phyloP scores from a whole-genome alignment of 1,140 invertebrate species.

The Theocolax elegans region DNA sequence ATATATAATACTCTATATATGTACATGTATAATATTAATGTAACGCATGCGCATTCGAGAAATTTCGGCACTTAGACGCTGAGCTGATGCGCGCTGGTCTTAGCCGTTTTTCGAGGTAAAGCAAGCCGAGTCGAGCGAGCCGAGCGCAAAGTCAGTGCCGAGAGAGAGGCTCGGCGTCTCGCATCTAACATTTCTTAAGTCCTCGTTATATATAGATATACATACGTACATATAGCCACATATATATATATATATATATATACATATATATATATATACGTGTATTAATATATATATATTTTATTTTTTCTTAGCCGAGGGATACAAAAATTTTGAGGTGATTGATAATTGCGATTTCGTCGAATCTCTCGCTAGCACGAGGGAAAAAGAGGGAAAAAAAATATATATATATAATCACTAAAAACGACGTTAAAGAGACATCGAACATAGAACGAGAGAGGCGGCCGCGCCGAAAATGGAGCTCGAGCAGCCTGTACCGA shows the following conservation, averaged over 20 bases:
- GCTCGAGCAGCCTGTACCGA: slow-evolving; percentile 50
- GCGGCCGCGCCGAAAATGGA: slow-evolving; percentile 53
- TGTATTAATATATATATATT: neutral
- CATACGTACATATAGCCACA: neutral
- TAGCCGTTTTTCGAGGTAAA: neutral
- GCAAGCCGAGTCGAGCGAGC: slow-evolving; percentile 6
- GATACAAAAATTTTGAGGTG: too few relatives aligned
- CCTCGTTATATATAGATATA: too few relatives aligned
- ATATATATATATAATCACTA: too few relatives aligned
- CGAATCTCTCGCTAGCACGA: too few relatives aligned
- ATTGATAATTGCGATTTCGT: too few relatives aligned
- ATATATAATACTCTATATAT: too few relatives aligned
- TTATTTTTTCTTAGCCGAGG: too few relatives aligned
- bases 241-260: neutral
- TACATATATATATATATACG: neutral
- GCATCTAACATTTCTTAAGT: too few relatives aligned
- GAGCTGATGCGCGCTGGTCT: neutral
- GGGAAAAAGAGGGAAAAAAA: too few relatives aligned
- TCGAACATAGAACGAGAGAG: slow-evolving; percentile 22
- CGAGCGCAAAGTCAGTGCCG: neutral
- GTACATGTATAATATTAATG: too few relatives aligned
- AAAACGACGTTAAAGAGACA: neutral
- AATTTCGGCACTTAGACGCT: slow-evolving; percentile 41
- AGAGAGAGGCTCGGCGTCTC: too few relatives aligned
- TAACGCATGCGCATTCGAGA: slow-evolving; percentile 51